Conservation (phyloP, 2,888 invertebrate genomes). For the Dyspetes luteomarginatus region DNA sequence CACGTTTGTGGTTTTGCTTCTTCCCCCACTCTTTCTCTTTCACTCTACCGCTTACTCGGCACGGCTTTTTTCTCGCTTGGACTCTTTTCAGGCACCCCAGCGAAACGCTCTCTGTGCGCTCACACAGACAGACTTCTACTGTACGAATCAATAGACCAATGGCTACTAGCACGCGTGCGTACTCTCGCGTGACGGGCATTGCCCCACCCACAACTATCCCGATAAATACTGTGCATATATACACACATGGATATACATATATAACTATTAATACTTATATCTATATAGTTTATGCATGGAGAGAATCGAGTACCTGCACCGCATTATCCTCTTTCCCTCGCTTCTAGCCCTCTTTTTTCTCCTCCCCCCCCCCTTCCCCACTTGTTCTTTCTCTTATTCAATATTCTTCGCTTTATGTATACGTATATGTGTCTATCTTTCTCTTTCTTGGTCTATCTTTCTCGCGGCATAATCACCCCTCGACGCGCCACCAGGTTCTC, state of each 20-base stretch:
- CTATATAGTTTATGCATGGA: conserved; percentile 5
- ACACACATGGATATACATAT: not conserved
- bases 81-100: conserved; percentile 11
- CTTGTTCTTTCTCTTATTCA: conserved; percentile 12
- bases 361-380: conserved; percentile 27
- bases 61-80: conserved; percentile 9
- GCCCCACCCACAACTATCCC: conserved; percentile 67
- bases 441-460: not conserved
- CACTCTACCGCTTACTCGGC: not conserved
- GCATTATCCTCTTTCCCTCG: conserved; percentile 52
- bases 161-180: conserved; percentile 80
- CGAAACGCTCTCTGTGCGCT: conserved; percentile 29
- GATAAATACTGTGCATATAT: conserved; percentile 26
- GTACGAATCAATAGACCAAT: conserved; percentile 80
- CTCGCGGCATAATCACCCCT: conserved; percentile 53
- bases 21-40: not conserved
- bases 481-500: conserved; percentile 54
- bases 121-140: conserved; percentile 10
- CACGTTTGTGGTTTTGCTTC: conserved; percentile 1
- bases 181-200: conserved; percentile 75
- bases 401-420: conserved; percentile 19
- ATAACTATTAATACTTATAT: conserved; percentile 3
- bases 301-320: conserved; percentile 60
- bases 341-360: conserved; percentile 41
- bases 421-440: not conserved